Base-by-base conservation (phyloP, 2,113 vertebrate species). In the Azemiops feae region DNA sequence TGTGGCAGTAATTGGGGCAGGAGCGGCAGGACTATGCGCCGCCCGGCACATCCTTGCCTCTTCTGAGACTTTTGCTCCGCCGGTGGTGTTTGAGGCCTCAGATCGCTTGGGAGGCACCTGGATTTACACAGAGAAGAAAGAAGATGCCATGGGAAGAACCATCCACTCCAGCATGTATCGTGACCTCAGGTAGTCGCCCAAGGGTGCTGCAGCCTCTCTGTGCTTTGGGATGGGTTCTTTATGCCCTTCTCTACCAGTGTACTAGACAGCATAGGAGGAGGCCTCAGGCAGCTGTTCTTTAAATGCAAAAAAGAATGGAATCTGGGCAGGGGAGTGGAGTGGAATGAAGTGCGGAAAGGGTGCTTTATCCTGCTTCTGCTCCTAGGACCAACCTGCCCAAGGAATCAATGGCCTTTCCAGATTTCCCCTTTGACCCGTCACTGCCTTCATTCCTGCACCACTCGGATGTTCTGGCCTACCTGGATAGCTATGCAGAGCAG, bases 371-470 rank as follows among this genome's bases (percentile, higher is more conserved):
- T 43, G 9, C 74, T 52, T 11, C 58, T 47, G 20, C 30, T 52
- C 90, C 16, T 94, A 98, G 98, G 90, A 98, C 98, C 93, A 98
- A 98, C 94, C 97, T 98, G 22, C 98, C 98, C 86, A 98, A 98
- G 89, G 98, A 98, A 95, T 96, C 98, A 88, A 98, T 98, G 98
- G 98, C 98, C 96, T 98, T 98, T 93, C 98, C 98, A 0, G 98
- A 98, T 88, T 98, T 98, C 92, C 97, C 98, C 74, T 98, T 98
- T 34, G 97, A 98, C 9, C 88, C 94, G 4, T 87, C 96, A 8
- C 96, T 98, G n/a, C 96, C 95, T 53, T 98, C 98, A 88, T 98
- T 98, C 95, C 90, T 98, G 94, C 93, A 97, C n/a, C 98, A 98
- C 52, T 96, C 96, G 50, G 97, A 98, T 47, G 96, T 98, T 5